Evolutionary conservation across 2,113 vertebrate genomes (phyloP), one percentile per base, ranked within the genome.

Genomic region (Catharus bicknelli): DNA sequence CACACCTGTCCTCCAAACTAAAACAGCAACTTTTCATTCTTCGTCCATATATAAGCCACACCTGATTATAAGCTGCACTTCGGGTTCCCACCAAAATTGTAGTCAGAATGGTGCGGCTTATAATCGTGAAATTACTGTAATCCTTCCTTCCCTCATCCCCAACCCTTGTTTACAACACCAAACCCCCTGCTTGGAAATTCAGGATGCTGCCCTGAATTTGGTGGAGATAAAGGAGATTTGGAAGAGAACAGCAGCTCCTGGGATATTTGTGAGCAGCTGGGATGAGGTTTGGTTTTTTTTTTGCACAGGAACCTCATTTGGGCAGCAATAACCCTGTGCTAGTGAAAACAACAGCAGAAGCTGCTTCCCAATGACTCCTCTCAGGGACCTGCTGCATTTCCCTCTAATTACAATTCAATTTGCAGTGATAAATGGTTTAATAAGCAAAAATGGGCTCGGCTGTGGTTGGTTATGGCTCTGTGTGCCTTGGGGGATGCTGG

Each of bases 401-500:
- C 72, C 57, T 62, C 76, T 93, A 73, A 88, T 58, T 90, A 58
- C 68, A 38, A 43, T 32, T 83, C 87, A 43, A 13, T 88, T 90
- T 86, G 72, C 83, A 70, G 79, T 80, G 86, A 93, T 85, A 58
- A 93, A 86, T 86, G 74, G 75, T 50, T 90, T 90, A 95, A 93
- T 94, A 94, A 91, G 75, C 4, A 3, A 69, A 93, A 77, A 83
- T 22, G 51, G 26, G 22, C 64, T 77, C 54, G 63, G 53, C 72
- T 86, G 80, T 19, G 2, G 1, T 32, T 43, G 67, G 34, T 62
- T 43, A 16, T 53, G 67, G 62, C 50, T 94, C 66, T 58, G 42
- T 26, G 62, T 32, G 85, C 55, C 79, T 70, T 38, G 50, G 79
- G 68, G 68, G 63, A 3, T 40, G 53, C 67, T 64, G 61, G 0